Evolutionary conservation across 2,113 vertebrate species (phyloP).

Genomic region (Cyanoderma ruficeps): DNA sequence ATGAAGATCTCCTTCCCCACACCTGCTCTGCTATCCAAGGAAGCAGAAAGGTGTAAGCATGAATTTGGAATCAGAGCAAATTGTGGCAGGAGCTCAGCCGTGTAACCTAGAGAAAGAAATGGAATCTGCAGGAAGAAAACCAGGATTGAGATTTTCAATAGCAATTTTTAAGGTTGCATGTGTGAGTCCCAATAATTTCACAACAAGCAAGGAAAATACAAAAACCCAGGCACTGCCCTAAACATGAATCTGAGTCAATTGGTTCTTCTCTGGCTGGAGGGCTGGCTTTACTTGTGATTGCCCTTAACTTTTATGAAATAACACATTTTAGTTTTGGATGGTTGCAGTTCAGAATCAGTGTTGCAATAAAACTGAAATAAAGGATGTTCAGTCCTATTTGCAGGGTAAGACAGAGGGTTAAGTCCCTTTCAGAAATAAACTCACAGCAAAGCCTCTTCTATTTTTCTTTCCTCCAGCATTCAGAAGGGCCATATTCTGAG

Average conservation of each 20-base stretch:
- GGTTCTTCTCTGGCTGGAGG: neutral
- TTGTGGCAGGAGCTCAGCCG: neutral
- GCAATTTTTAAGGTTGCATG: neutral
- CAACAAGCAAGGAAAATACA: neutral
- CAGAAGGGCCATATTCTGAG: neutral
- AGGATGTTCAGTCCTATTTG: neutral
- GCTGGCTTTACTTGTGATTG: neutral
- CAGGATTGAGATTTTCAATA: neutral
- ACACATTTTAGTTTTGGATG: neutral
- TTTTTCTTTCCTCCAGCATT: neutral
- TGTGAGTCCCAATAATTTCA: neutral
- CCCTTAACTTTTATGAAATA: neutral
- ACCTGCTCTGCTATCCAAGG: neutral
- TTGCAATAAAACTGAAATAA: neutral
- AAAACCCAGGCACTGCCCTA: neutral
- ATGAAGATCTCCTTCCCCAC: neutral
- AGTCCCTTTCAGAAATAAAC: neutral
- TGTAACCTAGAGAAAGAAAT: neutral
- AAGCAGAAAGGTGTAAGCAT: neutral
- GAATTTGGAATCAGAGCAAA: neutral
- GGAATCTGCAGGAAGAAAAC: neutral
- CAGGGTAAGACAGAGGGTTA: neutral
- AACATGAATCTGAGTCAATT: neutral
- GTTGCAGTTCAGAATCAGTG: neutral
- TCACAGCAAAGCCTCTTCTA: neutral